phyloP scores from a whole-genome alignment of 2,888 invertebrate species.

The Netelia inedita region DNA sequence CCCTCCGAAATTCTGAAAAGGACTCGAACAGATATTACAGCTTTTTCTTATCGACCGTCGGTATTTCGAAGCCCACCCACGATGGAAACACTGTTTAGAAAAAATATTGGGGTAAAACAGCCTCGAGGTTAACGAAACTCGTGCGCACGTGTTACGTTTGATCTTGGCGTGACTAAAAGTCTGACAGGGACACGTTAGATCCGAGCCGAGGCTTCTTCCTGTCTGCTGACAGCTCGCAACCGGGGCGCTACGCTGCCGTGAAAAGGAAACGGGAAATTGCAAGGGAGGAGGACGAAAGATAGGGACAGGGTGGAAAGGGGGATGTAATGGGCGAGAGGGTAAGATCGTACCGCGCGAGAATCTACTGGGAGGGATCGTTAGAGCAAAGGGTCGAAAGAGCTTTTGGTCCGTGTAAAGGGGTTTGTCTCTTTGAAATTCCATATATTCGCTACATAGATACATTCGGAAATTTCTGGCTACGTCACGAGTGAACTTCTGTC shows the following conservation, averaged over 20 bases:
- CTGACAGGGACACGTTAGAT: constrained; percentile 53
- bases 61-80: not conserved
- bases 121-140: constrained; percentile 31
- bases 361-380: constrained; percentile 35
- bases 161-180: constrained; percentile 41
- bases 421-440: constrained; percentile 46
- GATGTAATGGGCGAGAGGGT: constrained; percentile 6
- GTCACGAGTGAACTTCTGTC: constrained; percentile 29
- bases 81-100: not conserved
- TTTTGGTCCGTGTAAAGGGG: constrained; percentile 49
- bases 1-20: too few species aligned
- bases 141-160: constrained; percentile 44
- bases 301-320: not conserved
- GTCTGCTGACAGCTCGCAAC: constrained; percentile 27
- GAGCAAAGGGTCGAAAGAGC: constrained; percentile 50
- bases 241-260: constrained; percentile 2
- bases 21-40: too few species aligned
- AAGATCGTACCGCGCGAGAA: constrained; percentile 7
- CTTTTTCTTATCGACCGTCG: not conserved
- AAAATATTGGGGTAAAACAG: constrained; percentile 24
- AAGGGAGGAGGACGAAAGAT: constrained; percentile 19
- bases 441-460: constrained; percentile 7
- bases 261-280: constrained; percentile 35
- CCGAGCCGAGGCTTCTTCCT: constrained; percentile 50
- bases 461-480: not conserved